A percentile compares a stretch with the other conserved stretches of the same genome.
Evolutionary conservation across 2,113 vertebrate species (phyloP).

Genomic region (Rhinopithecus roxellana): DNA sequence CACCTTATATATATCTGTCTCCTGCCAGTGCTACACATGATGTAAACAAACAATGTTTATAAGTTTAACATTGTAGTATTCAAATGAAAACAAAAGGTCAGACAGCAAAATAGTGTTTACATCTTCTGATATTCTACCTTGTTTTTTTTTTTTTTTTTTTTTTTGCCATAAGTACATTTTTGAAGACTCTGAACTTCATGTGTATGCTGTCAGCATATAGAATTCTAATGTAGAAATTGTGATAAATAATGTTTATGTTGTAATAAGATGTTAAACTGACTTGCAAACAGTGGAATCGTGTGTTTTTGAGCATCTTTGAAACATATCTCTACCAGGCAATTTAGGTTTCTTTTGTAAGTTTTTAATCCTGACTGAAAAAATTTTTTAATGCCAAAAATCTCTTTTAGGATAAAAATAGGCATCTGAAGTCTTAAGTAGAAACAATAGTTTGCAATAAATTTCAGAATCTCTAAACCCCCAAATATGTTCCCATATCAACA

Average conservation of each 20-base stretch:
- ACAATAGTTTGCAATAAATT: slow-evolving; percentile 26
- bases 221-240: background rate
- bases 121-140: background rate
- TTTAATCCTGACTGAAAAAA: background rate
- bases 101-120: background rate
- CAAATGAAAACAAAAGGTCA: background rate
- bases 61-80: background rate
- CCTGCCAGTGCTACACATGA: background rate
- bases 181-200: background rate
- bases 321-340: background rate
- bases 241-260: background rate
- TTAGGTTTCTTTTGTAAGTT: slow-evolving; percentile 32
- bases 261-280: slow-evolving; percentile 36
- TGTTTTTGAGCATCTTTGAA: slow-evolving; percentile 19
- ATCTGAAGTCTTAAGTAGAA: slow-evolving; percentile 42
- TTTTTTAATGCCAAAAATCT: background rate
- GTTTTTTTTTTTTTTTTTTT: background rate
- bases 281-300: slow-evolving; percentile 3
- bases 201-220: background rate
- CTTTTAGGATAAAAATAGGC: slow-evolving; percentile 46
- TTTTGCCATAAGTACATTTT: background rate
- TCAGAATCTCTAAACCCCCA: slow-evolving; percentile 40
- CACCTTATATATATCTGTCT: background rate
- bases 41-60: background rate
- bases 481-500: slow-evolving; percentile 55